Conservation (phyloP, 2,888 invertebrate genomes). For the Cheilosia impressa region DNA sequence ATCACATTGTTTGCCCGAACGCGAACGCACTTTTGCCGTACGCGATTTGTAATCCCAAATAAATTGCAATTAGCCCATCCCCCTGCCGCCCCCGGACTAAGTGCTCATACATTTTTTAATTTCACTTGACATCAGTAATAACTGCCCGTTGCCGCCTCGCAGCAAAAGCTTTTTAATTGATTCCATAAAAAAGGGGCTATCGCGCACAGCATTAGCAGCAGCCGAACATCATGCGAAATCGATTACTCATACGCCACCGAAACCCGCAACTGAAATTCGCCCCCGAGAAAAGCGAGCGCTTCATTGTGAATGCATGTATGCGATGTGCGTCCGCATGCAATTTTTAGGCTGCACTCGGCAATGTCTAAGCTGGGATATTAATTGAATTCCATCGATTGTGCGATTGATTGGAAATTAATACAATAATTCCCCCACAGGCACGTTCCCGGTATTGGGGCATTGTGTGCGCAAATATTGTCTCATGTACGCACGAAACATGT, state of each 20-base stretch:
- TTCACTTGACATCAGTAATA: slow-evolving; percentile 61
- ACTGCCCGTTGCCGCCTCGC: slow-evolving; percentile 6
- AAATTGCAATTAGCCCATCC: slow-evolving; percentile 53
- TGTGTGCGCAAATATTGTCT: slow-evolving; percentile 59
- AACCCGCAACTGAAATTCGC: neutral
- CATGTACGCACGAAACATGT: slow-evolving; percentile 45
- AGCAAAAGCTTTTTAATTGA: slow-evolving; percentile 68
- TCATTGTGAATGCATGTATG: slow-evolving; percentile 42
- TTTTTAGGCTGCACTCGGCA: slow-evolving; percentile 9
- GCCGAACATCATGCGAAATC: slow-evolving; percentile 43
- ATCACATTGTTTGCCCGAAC: neutral
- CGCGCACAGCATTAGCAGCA: slow-evolving; percentile 55
- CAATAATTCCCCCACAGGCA: slow-evolving; percentile 53
- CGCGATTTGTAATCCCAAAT: slow-evolving; percentile 63
- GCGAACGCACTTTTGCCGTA: slow-evolving; percentile 8
- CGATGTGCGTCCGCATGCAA: neutral
- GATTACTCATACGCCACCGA: slow-evolving; percentile 61
- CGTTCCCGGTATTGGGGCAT: neutral
- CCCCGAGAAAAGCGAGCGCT: slow-evolving; percentile 14
- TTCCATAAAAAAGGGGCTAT: slow-evolving; percentile 64
- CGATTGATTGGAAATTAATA: slow-evolving; percentile 74
- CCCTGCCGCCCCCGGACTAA: neutral
- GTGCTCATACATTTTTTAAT: slow-evolving; percentile 55
- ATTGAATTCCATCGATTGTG: slow-evolving; percentile 73
- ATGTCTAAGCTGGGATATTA: slow-evolving; percentile 70